Evolutionary conservation across 2,797 vertebrate species (phyloP).

Genomic region (Schizopygopsis pylzovi): DNA sequence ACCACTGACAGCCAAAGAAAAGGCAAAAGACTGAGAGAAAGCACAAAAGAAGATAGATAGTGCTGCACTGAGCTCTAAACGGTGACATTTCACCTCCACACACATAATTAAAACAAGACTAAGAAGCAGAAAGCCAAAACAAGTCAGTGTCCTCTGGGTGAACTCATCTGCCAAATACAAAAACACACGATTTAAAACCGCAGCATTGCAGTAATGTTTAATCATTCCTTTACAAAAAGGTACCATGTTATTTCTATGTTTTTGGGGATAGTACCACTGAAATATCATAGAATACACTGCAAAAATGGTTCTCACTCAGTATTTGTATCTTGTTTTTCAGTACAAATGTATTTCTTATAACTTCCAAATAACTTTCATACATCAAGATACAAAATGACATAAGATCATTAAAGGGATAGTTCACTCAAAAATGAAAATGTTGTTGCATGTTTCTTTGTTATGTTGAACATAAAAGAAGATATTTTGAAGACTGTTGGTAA

Average conservation of each 20-base stretch:
- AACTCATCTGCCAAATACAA: slow-evolving; percentile 4
- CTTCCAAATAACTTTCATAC: not conserved
- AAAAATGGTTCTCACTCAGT: not conserved
- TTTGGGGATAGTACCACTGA: not conserved
- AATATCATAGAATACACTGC: not conserved
- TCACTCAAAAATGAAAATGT: too few relatives aligned
- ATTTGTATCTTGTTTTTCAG: not conserved
- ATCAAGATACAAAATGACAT: not conserved
- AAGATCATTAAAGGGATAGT: too few relatives aligned
- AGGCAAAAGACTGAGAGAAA: not conserved
- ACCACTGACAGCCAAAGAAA: slow-evolving; percentile 18
- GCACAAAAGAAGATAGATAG: slow-evolving; percentile 34
- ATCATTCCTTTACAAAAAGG: not conserved
- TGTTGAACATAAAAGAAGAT: not conserved
- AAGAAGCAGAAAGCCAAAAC: not conserved
- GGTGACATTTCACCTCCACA: slow-evolving; percentile 32
- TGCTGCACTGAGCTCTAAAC: not conserved
- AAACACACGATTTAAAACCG: not conserved
- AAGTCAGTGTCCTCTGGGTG: slow-evolving; percentile 16
- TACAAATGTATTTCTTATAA: not conserved
- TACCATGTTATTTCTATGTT: not conserved
- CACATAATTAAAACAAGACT: slow-evolving; percentile 34
- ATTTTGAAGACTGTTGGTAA: not conserved
- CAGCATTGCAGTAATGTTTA: not conserved
- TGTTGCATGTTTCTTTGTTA: too few relatives aligned